Conservation (phyloP, 2,797 vertebrate genomes). For the Galago senegalensis region DNA sequence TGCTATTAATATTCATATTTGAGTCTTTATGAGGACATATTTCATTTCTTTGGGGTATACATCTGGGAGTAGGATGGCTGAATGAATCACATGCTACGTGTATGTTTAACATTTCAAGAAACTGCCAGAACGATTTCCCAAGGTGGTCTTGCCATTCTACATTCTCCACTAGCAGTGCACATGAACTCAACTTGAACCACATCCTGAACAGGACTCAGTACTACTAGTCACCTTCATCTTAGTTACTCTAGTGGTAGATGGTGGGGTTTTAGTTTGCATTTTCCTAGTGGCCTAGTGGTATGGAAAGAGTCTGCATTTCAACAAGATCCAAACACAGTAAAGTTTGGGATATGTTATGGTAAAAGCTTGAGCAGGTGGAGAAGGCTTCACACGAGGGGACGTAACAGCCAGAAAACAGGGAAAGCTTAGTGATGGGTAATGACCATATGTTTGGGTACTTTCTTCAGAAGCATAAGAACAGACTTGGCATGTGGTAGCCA, state of each 20-base stretch:
- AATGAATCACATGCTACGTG: neutral
- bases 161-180: rapidly evolving
- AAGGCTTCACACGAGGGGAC: neutral
- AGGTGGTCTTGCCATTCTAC: neutral
- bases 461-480: neutral
- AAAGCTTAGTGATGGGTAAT: neutral
- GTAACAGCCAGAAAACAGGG: neutral
- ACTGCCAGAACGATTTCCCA: neutral
- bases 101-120: neutral
- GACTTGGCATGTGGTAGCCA: neutral
- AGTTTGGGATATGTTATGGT: neutral
- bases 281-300: neutral
- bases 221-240: neutral
- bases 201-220: neutral
- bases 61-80: neutral
- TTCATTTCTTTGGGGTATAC: neutral
- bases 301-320: neutral
- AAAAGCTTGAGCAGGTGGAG: neutral
- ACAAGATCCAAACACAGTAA: neutral
- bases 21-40: neutral
- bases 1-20: neutral
- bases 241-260: neutral
- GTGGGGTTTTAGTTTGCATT: neutral
- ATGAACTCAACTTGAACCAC: neutral
- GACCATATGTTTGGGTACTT: neutral